A percentile compares a stretch with the other conserved stretches of the same genome.
Evolutionary conservation across 2,888 invertebrate genomes (phyloP).

Genomic region (Antitype chi): DNA sequence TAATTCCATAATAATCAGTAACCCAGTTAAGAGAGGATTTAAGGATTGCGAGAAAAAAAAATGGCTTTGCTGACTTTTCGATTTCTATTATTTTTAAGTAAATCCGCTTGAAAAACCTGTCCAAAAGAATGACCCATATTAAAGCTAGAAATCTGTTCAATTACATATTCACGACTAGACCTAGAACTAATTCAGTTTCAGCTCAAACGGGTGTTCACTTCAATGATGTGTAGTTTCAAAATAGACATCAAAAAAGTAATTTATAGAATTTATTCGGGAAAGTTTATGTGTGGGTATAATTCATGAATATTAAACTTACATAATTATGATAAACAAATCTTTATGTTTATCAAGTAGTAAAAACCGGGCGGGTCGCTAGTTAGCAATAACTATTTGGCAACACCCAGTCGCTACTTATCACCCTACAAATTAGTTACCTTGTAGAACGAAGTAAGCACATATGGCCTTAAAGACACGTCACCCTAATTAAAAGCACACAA

Average conservation of each 20-base stretch:
- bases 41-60: too few relatives aligned
- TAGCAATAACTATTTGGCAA: not conserved
- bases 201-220: not conserved
- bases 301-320: too few relatives aligned
- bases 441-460: conserved; percentile 15
- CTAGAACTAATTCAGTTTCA: not conserved
- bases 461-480: conserved; percentile 10
- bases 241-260: not conserved
- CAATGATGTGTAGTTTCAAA: not conserved
- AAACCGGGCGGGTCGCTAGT: not conserved
- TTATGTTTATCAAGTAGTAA: not conserved
- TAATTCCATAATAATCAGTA: too few relatives aligned
- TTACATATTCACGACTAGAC: not conserved
- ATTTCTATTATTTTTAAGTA: too few relatives aligned
- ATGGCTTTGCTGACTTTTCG: too few relatives aligned
- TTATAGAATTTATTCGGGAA: too few relatives aligned
- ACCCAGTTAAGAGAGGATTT: too few relatives aligned
- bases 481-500: conserved; percentile 53
- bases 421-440: conserved; percentile 16
- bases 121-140: too few relatives aligned
- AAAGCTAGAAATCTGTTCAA: not conserved
- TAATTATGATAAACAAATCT: not conserved
- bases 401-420: not conserved
- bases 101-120: too few relatives aligned
- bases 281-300: too few relatives aligned